Conservation (phyloP, 2,797 vertebrate species). For the Malacoctenus gilli region DNA sequence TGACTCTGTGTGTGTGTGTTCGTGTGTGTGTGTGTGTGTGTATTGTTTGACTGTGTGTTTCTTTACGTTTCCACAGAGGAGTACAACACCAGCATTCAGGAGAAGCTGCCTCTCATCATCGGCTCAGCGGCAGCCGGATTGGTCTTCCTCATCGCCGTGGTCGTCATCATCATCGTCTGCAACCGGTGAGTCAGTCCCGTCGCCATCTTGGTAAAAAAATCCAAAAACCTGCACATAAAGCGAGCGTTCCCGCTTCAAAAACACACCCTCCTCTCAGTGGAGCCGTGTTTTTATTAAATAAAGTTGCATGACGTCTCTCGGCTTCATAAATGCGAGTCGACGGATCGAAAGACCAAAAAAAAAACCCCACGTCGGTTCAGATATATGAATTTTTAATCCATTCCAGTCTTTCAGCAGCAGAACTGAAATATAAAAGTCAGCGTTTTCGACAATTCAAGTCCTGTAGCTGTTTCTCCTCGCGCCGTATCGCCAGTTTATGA, state of each 20-base stretch:
- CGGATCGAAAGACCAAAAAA: too few relatives aligned
- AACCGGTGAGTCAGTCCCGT: constrained; percentile 86
- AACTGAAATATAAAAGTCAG: constrained; percentile 34
- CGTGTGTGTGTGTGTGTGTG: constrained; percentile 14
- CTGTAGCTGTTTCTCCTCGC: constrained; percentile 14
- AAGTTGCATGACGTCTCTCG: not conserved
- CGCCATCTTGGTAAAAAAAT: constrained; percentile 18
- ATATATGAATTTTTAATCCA: constrained; percentile 44
- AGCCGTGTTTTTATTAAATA: constrained; percentile 24
- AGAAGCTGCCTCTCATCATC: constrained; percentile 97
- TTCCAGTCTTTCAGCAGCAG: constrained; percentile 33
- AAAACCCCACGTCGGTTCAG: constrained; percentile 18
- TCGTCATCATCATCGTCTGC: constrained; percentile 94
- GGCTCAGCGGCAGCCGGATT: constrained; percentile 93
- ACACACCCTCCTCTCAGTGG: not conserved
- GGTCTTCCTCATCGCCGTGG: constrained; percentile 95
- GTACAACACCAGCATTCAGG: constrained; percentile 97
- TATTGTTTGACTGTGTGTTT: constrained; percentile 37
- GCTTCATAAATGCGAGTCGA: constrained; percentile 16
- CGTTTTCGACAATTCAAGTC: constrained; percentile 15
- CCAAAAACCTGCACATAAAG: constrained; percentile 5
- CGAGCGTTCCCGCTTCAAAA: constrained; percentile 7
- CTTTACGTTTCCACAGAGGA: constrained; percentile 81
- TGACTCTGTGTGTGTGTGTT: constrained; percentile 33
- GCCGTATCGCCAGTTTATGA: constrained; percentile 30